These are phyloP conservation scores for Tetropium fuscum DNA, from an alignment of 2,888 invertebrate species.

Conservation along the genomic window DNA sequence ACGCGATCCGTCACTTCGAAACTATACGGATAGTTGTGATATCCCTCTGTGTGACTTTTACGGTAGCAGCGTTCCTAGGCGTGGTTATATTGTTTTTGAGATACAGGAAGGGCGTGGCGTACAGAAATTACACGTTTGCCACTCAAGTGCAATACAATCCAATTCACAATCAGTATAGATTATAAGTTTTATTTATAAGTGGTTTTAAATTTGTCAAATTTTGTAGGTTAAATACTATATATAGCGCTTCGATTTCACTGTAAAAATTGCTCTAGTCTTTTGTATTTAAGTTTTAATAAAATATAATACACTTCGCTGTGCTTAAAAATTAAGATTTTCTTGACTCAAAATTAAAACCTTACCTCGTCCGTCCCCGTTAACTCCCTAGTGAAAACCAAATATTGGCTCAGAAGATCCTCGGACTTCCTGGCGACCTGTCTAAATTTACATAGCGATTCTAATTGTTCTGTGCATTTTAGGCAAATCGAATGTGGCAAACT, in stretches of 20 bases:
- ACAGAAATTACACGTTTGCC: slow-evolving; percentile 54
- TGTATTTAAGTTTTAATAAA: too few relatives aligned
- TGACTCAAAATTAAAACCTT: slow-evolving; percentile 60
- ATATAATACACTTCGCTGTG: too few relatives aligned
- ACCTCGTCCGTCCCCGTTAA: slow-evolving; percentile 76
- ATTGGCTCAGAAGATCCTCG: slow-evolving; percentile 80
- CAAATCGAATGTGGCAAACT: slow-evolving; percentile 83
- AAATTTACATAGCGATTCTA: slow-evolving; percentile 82
- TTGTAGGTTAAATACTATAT: too few relatives aligned
- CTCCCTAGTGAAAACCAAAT: slow-evolving; percentile 79
- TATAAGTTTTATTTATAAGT: neutral
- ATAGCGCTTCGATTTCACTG: too few relatives aligned
- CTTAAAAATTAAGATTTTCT: too few relatives aligned
- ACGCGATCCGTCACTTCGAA: slow-evolving; percentile 45
- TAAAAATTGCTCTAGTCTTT: too few relatives aligned
- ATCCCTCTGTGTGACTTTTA: slow-evolving; percentile 49
- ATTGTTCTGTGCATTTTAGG: slow-evolving; percentile 79
- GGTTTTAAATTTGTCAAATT: too few relatives aligned
- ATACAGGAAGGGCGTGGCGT: slow-evolving; percentile 49
- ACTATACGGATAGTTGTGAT: slow-evolving; percentile 54
- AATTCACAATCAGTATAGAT: slow-evolving; percentile 35
- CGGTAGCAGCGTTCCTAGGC: slow-evolving; percentile 48
- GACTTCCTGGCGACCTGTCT: slow-evolving; percentile 81
- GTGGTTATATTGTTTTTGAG: slow-evolving; percentile 54
- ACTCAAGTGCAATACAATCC: slow-evolving; percentile 59